Base-by-base conservation (phyloP, 2,113 vertebrate species). In the Bombycilla garrulus region DNA sequence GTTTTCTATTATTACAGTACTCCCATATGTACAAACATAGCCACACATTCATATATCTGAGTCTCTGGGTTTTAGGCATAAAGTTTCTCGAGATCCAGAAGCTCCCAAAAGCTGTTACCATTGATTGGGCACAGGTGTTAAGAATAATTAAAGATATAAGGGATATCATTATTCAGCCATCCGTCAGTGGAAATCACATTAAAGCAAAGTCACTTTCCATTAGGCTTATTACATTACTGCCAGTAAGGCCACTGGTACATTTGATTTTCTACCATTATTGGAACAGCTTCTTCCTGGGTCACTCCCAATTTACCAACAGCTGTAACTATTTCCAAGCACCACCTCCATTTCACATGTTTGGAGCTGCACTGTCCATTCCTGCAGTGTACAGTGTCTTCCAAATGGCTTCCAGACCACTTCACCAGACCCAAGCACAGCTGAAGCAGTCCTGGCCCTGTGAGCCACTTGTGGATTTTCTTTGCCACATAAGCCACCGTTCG, bases 221-320 rank as follows among this genome's bases (percentile, higher is more conserved):
- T 93, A 95, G 33, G 54, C 44, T 94, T 90, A 97, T 95, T 95
- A 62, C 58, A 92, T 90, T 95, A 86, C 54, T 71, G 51, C 71
- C 81, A 86, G 67, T 62, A 94, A 92, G 54, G 67, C 58, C 94
- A 88, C 57, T 50, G 44, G 44, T 69, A 82, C 60, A 88, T 95
- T 90, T 58, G 69, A 73, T 92, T 87, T 92, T 61, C 81, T 21
- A 58, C 66, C 62, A 45, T 66, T 69, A 91, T 11, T 58, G 51
- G 67, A 73, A 66, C 35, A 65, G 54, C 24, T 47, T 92, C 83
- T 83, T 62, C 81, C 80, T 79, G 73, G 84, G 58, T 87, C 42
- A 33, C 38, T 77, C 87, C 64, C 76, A 81, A 60, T 64, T 61
- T 66, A 80, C 54, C 42, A 72, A 5, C 22, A 90, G 7, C 35